Evolutionary conservation across 1,140 invertebrate species (phyloP).

Genomic region (Polypedilum vanderplanki): DNA sequence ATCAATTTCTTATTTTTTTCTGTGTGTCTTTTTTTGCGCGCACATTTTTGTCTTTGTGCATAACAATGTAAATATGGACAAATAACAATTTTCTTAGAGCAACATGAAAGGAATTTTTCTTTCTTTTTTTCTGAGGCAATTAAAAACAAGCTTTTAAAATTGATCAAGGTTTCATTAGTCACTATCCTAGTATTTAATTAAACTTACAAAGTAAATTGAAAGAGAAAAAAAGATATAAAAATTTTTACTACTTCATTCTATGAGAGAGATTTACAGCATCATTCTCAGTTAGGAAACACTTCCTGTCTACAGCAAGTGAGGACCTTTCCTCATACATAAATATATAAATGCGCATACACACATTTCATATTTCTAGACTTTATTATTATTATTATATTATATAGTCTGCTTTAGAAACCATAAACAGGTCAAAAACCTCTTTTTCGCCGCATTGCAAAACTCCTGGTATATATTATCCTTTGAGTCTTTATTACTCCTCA

Average conservation of each 20-base stretch:
- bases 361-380: neutral
- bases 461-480: slow-evolving; percentile 5
- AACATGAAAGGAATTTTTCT: no score
- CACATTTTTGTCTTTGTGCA: neutral
- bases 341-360: neutral
- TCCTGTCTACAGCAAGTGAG: neutral
- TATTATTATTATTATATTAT: slow-evolving; percentile 8
- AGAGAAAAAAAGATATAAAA: no score
- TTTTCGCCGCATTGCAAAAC: neutral
- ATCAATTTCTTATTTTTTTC: slow-evolving; percentile 14
- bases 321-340: neutral
- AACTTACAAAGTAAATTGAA: no score
- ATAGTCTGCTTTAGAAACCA: neutral
- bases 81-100: neutral
- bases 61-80: slow-evolving; percentile 19
- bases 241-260: no score
- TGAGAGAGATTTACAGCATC: no score
- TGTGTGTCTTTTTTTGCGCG: neutral
- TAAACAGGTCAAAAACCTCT: neutral
- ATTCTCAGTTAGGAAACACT: neutral
- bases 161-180: no score
- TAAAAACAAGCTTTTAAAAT: no score
- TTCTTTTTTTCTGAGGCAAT: no score
- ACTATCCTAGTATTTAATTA: no score
- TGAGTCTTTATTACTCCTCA: slow-evolving; percentile 3